These are phyloP conservation scores for Notarius lentiginosus DNA, from an alignment of 2,113 vertebrate species.

Conservation along the genomic window DNA sequence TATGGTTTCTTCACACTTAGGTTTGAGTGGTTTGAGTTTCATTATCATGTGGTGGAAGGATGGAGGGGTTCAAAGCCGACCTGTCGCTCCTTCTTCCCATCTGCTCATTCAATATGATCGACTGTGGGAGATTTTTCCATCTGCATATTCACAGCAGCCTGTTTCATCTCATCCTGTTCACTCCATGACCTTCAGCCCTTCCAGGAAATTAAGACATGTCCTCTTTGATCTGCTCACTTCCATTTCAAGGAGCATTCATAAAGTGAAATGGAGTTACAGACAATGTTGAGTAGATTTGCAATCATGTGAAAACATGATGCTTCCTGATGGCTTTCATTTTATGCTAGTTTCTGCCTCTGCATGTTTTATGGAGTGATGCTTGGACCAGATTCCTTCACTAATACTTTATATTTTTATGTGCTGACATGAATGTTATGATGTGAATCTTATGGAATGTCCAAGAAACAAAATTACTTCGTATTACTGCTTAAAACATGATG, in stretches of 20 bases:
- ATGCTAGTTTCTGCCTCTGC: not conserved
- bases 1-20: not conserved
- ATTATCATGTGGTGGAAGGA: constrained; percentile 11
- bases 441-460: not conserved
- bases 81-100: constrained; percentile 21
- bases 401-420: not conserved
- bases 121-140: constrained; percentile 30
- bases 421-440: not conserved
- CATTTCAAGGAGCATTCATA: constrained; percentile 10
- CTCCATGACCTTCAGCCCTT: constrained; percentile 21
- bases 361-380: not conserved
- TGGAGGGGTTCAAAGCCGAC: constrained; percentile 16
- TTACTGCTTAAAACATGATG: no score
- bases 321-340: not conserved
- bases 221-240: constrained; percentile 24
- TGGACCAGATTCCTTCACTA: not conserved
- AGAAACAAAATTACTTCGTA: not conserved
- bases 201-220: constrained; percentile 39
- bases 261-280: not conserved
- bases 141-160: constrained; percentile 30
- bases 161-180: constrained; percentile 30
- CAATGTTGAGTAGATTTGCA: not conserved
- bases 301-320: not conserved
- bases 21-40: not conserved
- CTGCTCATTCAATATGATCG: constrained; percentile 16